Conservation (phyloP, 1,140 invertebrate species). For the Agrypnia vestita region DNA sequence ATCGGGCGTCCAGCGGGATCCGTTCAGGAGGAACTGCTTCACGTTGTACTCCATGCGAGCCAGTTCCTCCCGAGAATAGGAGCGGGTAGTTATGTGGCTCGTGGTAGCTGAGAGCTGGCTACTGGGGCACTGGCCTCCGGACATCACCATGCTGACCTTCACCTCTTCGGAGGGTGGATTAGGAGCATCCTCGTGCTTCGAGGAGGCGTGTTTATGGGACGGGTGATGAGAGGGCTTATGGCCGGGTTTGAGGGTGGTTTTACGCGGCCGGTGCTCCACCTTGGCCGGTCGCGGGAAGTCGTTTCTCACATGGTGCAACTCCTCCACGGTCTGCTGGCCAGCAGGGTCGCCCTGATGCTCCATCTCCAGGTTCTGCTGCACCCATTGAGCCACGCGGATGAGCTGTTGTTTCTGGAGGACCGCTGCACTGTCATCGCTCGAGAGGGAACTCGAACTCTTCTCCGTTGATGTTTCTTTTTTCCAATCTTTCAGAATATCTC, state of each 20-base stretch:
- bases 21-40: constrained; percentile 76
- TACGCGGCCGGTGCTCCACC: constrained; percentile 46
- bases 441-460: constrained; percentile 71
- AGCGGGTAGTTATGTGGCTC: constrained; percentile 38
- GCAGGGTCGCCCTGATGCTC: constrained; percentile 66
- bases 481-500: constrained; percentile 53
- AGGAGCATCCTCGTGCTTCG: no score
- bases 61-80: constrained; percentile 67
- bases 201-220: no score
- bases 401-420: constrained; percentile 76
- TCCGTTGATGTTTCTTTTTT: constrained; percentile 71
- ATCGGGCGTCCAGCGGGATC: constrained; percentile 74
- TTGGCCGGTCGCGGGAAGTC: constrained; percentile 59
- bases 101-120: neutral
- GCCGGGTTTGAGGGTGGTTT: no score
- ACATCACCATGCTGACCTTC: no score
- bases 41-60: constrained; percentile 78
- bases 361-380: constrained; percentile 74
- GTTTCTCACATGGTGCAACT: constrained; percentile 57
- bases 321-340: constrained; percentile 50
- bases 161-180: no score
- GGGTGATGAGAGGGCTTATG: no score
- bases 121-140: no score
- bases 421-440: constrained; percentile 72
- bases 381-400: constrained; percentile 80